Evolutionary conservation across 2,113 vertebrate species (phyloP).

Genomic region (Malaclemys terrapin): DNA sequence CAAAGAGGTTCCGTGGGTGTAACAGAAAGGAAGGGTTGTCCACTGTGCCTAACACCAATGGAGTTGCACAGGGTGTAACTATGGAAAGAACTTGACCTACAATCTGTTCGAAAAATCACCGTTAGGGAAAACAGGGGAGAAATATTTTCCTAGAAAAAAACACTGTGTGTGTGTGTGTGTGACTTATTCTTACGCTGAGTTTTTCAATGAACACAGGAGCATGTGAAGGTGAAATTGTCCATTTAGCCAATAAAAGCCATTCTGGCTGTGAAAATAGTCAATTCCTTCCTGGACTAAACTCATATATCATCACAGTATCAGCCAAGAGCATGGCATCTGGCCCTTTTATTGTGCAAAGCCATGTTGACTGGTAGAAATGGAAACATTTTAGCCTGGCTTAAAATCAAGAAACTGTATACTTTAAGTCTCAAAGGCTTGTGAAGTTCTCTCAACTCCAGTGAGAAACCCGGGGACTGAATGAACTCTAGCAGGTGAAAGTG

Average conservation of each 20-base stretch:
- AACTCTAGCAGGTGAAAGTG: not conserved
- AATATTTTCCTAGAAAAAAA: not conserved
- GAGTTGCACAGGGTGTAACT: not conserved
- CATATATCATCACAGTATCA: not conserved
- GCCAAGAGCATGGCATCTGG: not conserved
- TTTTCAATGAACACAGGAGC: not conserved
- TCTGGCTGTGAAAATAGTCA: not conserved
- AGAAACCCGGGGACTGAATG: not conserved
- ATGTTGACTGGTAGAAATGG: constrained; percentile 5
- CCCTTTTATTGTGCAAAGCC: not conserved
- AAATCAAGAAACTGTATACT: constrained; percentile 33
- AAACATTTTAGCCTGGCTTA: constrained; percentile 28
- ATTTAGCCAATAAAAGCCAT: not conserved
- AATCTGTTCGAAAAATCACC: constrained; percentile 6
- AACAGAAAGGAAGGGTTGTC: fast-evolving
- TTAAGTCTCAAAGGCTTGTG: not conserved
- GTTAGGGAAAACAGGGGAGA: not conserved
- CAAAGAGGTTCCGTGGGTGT: fast-evolving
- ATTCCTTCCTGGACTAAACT: not conserved
- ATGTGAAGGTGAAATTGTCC: constrained; percentile 12
- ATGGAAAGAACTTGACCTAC: constrained; percentile 2
- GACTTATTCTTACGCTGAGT: constrained; percentile 20
- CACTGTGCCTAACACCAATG: fast-evolving
- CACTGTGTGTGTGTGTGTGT: not conserved
- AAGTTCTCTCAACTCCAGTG: not conserved